phyloP scores from a whole-genome alignment of 2,888 invertebrate species.

The Pherbina coryleti region DNA sequence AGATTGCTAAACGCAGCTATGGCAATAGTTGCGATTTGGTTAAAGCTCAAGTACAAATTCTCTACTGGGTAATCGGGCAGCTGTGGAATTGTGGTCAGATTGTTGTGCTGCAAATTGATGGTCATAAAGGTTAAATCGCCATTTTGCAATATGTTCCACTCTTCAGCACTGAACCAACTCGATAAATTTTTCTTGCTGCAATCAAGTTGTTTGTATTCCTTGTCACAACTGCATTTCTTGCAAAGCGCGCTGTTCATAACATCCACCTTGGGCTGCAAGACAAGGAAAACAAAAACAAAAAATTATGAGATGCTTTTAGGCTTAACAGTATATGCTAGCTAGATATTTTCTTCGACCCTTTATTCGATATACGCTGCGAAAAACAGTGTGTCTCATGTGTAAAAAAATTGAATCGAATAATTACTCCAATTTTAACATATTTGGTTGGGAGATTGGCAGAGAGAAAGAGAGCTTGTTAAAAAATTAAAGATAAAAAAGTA shows the following conservation, averaged over 20 bases:
- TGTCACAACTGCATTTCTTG: slow-evolving; percentile 72
- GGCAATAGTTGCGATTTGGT: slow-evolving; percentile 76
- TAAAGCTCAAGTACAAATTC: slow-evolving; percentile 75
- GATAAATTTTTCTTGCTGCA: slow-evolving; percentile 72
- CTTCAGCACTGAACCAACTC: slow-evolving; percentile 71
- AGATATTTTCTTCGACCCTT: too few relatives aligned
- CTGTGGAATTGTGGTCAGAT: slow-evolving; percentile 55
- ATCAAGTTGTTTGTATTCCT: slow-evolving; percentile 70
- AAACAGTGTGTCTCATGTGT: too few relatives aligned
- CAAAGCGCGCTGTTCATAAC: slow-evolving; percentile 69
- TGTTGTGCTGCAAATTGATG: slow-evolving; percentile 62
- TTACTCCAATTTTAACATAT: too few relatives aligned
- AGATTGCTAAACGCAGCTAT: slow-evolving; percentile 76
- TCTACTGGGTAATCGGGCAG: slow-evolving; percentile 72
- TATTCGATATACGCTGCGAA: too few relatives aligned
- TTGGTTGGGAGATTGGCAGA: too few relatives aligned
- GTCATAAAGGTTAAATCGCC: slow-evolving; percentile 59
- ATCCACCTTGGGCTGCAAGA: slow-evolving; percentile 50
- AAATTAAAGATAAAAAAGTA: too few relatives aligned
- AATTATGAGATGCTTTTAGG: background rate
- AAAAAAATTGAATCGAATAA: too few relatives aligned
- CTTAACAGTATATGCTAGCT: too few relatives aligned
- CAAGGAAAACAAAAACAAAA: slow-evolving; percentile 23
- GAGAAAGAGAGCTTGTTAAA: too few relatives aligned
- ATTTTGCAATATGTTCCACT: slow-evolving; percentile 71